Evolutionary conservation across 1,140 invertebrate genomes (phyloP).

Genomic region (Contarinia nasturtii): DNA sequence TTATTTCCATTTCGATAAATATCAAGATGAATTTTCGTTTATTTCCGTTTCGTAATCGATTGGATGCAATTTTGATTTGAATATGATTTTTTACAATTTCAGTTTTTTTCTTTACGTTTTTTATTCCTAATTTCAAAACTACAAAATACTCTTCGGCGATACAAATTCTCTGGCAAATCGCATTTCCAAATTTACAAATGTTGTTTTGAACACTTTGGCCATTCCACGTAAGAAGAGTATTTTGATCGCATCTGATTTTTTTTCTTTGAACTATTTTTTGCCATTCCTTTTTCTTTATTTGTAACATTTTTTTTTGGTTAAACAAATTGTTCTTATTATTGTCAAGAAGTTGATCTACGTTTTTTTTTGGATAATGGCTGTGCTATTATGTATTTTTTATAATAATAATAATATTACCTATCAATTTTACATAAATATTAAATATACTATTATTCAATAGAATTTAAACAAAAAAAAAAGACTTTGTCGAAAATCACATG

Average conservation of each 20-base stretch:
- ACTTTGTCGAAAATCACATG: too few species aligned
- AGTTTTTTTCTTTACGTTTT: too few species aligned
- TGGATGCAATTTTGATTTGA: slow-evolving; percentile 22
- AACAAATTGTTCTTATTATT: slow-evolving; percentile 26
- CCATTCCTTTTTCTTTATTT: slow-evolving; percentile 6
- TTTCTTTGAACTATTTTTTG: slow-evolving; percentile 9
- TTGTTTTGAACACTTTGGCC: too few species aligned
- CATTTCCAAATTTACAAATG: too few species aligned
- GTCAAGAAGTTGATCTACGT: slow-evolving; percentile 84
- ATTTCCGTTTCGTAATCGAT: slow-evolving; percentile 27
- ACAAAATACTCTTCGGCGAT: too few species aligned
- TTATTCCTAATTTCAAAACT: too few species aligned
- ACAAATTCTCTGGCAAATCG: too few species aligned
- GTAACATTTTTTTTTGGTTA: slow-evolving; percentile 10
- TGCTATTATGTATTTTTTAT: slow-evolving; percentile 25
- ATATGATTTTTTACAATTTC: too few species aligned
- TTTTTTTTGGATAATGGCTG: slow-evolving; percentile 59
- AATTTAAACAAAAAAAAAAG: too few species aligned
- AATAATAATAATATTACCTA: neutral
- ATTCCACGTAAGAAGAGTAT: too few species aligned
- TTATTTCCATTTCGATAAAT: neutral
- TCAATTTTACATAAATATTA: neutral
- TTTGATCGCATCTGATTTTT: too few species aligned
- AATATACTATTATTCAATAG: neutral
- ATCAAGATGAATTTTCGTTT: slow-evolving; percentile 11